Percentiles rank a stretch among this genome's conserved stretches.
Evolutionary conservation across 2,888 invertebrate genomes (phyloP).

Genomic region (Drosophila lacicola): DNA sequence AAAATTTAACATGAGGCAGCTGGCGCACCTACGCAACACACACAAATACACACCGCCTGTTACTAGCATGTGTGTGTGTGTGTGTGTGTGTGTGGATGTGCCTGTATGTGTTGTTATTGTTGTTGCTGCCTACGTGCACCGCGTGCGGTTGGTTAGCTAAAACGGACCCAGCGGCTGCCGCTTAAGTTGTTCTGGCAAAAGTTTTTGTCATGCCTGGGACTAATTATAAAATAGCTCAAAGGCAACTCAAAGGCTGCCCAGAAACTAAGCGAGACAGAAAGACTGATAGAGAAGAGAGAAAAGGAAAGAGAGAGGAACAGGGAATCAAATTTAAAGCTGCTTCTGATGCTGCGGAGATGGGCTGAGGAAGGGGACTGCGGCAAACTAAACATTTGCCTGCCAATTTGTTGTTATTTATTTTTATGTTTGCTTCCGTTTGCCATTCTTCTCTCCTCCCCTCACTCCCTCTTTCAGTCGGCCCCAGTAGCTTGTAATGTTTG

Average conservation of each 20-base stretch:
- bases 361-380: constrained; percentile 40
- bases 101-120: constrained; percentile 20
- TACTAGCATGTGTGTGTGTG: constrained; percentile 13
- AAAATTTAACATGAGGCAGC: constrained; percentile 67
- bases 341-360: constrained; percentile 14
- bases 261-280: constrained; percentile 26
- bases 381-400: constrained; percentile 78
- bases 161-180: constrained; percentile 62
- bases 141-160: constrained; percentile 69
- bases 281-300: constrained; percentile 1
- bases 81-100: constrained; percentile 22
- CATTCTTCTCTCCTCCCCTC: constrained; percentile 2
- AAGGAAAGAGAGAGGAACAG: neutral
- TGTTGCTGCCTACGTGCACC: constrained; percentile 52
- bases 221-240: constrained; percentile 81
- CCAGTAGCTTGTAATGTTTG: constrained; percentile 72
- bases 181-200: constrained; percentile 79
- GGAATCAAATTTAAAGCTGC: constrained; percentile 38
- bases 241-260: constrained; percentile 69
- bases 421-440: constrained; percentile 64
- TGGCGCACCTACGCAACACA: constrained; percentile 50
- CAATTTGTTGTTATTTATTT: constrained; percentile 80
- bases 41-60: constrained; percentile 8
- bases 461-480: constrained; percentile 9
- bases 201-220: constrained; percentile 79